Percentiles rank a stretch among this genome's conserved stretches.
Evolutionary conservation across 2,888 invertebrate species (phyloP).

Genomic region (Rotaria sp.): DNA sequence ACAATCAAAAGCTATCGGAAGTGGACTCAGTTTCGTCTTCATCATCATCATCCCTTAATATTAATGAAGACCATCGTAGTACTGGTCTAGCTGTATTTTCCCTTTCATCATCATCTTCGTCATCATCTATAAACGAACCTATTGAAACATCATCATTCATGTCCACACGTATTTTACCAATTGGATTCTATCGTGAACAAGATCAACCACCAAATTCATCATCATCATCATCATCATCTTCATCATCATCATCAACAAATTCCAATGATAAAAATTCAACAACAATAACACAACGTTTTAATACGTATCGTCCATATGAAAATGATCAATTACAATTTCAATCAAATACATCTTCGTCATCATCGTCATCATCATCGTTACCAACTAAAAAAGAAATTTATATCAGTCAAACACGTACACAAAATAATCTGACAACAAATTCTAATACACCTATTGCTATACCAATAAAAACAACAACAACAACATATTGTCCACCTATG

Average conservation of each 20-base stretch:
- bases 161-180: background rate
- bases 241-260: background rate
- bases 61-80: background rate
- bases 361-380: background rate
- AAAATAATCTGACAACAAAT: background rate
- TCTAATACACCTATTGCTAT: background rate
- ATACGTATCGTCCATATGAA: slow-evolving; percentile 8
- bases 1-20: background rate
- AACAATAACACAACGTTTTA: background rate
- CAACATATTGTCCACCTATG: background rate
- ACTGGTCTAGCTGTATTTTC: background rate
- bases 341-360: background rate
- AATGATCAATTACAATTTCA: background rate
- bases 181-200: background rate
- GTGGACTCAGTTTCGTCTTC: background rate
- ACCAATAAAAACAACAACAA: background rate
- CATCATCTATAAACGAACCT: background rate
- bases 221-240: background rate
- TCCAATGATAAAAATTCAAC: background rate
- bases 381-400: background rate
- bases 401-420: background rate
- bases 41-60: background rate
- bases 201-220: background rate
- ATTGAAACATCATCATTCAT: background rate
- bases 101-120: background rate